Conservation (phyloP, 2,797 vertebrate species). For the Crypturellus tataupa region DNA sequence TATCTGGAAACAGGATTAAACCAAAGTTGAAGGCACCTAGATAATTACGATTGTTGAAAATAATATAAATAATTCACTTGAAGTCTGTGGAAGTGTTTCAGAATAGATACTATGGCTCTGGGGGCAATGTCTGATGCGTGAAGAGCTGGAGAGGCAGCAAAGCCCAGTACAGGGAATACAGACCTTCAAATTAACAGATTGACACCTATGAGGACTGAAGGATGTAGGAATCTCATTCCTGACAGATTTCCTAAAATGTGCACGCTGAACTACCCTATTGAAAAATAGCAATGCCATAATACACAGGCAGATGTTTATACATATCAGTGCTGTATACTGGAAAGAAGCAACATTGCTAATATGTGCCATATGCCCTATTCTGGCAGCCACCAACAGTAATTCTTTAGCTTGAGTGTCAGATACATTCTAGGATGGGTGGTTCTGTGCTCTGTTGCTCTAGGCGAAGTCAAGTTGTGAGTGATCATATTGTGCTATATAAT, state of each 20-base stretch:
- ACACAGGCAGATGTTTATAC: neutral
- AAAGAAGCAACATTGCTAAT: neutral
- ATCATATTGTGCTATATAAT: neutral
- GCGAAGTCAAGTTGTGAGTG: rapidly evolving
- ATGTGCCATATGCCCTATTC: neutral
- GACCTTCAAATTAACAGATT: neutral
- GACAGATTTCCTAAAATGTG: neutral
- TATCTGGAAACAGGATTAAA: neutral
- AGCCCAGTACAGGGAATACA: neutral
- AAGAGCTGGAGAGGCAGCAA: neutral
- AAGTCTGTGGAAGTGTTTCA: neutral
- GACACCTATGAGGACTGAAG: neutral
- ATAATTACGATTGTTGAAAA: neutral
- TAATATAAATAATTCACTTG: neutral
- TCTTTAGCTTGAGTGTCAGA: neutral
- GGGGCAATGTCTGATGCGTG: neutral
- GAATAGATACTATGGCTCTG: neutral
- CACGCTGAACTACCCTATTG: neutral
- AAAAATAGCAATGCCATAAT: neutral
- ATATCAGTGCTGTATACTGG: rapidly evolving
- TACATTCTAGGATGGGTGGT: constrained; percentile 1
- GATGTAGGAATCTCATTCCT: neutral
- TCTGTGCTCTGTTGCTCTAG: neutral
- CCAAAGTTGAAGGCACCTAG: neutral
- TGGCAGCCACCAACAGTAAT: constrained; percentile 8